Evolutionary conservation across 2,888 invertebrate genomes (phyloP).

Genomic region (Agrochola litura): DNA sequence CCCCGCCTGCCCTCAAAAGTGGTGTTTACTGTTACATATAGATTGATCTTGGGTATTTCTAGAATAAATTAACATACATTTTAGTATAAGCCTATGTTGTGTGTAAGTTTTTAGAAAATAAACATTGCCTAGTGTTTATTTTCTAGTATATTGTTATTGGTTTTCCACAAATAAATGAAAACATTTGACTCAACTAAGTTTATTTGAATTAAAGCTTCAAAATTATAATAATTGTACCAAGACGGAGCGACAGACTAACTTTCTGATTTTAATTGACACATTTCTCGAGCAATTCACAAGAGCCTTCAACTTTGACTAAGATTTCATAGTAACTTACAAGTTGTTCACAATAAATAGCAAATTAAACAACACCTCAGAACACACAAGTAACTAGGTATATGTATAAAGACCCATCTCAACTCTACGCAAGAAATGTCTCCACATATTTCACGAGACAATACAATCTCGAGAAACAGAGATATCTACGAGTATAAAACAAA

Average conservation of each 20-base stretch:
- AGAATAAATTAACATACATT: slow-evolving; percentile 53
- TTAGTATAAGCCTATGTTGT: slow-evolving; percentile 15
- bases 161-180: slow-evolving; percentile 1
- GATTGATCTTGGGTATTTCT: slow-evolving; percentile 55
- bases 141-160: background rate
- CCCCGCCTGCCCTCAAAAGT: slow-evolving; percentile 41
- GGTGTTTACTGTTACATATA: slow-evolving; percentile 59
- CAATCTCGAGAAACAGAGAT: slow-evolving; percentile 26
- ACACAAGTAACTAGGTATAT: slow-evolving; percentile 7
- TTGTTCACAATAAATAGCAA: slow-evolving; percentile 31
- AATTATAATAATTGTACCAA: slow-evolving; percentile 31
- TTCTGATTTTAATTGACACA: slow-evolving; percentile 43
- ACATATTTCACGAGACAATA: slow-evolving; percentile 40
- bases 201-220: slow-evolving; percentile 13
- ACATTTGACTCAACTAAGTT: background rate
- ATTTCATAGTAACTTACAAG: slow-evolving; percentile 35
- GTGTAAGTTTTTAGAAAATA: slow-evolving; percentile 8
- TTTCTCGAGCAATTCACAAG: slow-evolving; percentile 40
- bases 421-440: slow-evolving; percentile 7
- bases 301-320: slow-evolving; percentile 29
- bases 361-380: slow-evolving; percentile 37
- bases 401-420: slow-evolving; percentile 5
- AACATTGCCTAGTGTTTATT: background rate
- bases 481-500: slow-evolving; percentile 42
- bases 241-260: slow-evolving; percentile 31